Evolutionary conservation across 2,888 invertebrate genomes (phyloP).

Genomic region (Brassicogethes aeneus): DNA sequence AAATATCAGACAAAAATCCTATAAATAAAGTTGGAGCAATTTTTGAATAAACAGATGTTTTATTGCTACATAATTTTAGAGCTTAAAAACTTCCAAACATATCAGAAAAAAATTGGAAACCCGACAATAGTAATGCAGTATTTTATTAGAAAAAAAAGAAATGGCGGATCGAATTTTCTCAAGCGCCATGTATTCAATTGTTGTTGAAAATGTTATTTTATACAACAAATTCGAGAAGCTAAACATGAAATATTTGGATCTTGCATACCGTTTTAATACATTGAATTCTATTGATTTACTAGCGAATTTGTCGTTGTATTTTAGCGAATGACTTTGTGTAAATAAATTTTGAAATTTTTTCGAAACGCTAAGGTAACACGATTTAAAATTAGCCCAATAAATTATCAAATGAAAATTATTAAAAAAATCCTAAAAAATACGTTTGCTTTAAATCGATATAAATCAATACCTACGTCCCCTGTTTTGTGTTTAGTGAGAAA

Average conservation of each 20-base stretch:
- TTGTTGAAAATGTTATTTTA: not conserved
- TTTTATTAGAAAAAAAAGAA: slow-evolving; percentile 20
- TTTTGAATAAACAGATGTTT: too few relatives aligned
- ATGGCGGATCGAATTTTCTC: slow-evolving; percentile 1
- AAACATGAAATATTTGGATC: not conserved
- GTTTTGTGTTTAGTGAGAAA: slow-evolving; percentile 22
- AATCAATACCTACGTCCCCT: not conserved
- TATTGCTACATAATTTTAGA: too few relatives aligned
- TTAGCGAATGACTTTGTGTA: not conserved
- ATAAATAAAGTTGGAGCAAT: too few relatives aligned
- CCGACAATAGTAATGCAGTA: slow-evolving; percentile 24
- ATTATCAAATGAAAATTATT: too few relatives aligned
- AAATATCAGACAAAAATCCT: not conserved
- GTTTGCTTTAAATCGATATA: too few relatives aligned
- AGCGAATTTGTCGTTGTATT: not conserved
- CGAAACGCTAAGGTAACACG: not conserved
- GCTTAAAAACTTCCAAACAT: not conserved
- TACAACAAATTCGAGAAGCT: not conserved
- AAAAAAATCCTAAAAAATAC: too few relatives aligned
- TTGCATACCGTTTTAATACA: not conserved
- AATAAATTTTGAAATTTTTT: not conserved
- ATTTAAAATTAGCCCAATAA: too few relatives aligned
- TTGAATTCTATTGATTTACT: not conserved
- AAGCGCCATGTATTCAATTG: not conserved
- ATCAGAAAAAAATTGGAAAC: slow-evolving; percentile 9